A percentile compares a stretch with the other conserved stretches of the same genome.
Evolutionary conservation across 1,140 invertebrate species (phyloP).

Genomic region (Venturia canescens): DNA sequence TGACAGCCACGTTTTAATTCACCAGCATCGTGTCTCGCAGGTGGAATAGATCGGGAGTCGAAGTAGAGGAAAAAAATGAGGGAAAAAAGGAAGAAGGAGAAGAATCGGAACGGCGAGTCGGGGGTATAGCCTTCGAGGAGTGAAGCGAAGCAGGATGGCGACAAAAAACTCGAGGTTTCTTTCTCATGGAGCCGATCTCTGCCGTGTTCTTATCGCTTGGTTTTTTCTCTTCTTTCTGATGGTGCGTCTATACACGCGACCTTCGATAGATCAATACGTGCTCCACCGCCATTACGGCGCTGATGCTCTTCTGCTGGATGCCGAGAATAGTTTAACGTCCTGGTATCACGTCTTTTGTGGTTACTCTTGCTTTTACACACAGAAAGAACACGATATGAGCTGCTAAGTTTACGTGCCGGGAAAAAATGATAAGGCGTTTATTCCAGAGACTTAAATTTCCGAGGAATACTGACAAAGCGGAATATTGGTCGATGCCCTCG

Average conservation of each 20-base stretch:
- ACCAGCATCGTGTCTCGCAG: conserved; percentile 16
- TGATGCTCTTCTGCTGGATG: conserved; percentile 37
- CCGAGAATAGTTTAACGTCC: conserved; percentile 20
- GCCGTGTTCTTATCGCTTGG: conserved; percentile 22
- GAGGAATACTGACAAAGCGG: neutral
- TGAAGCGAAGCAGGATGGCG: neutral
- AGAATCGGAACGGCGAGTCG: conserved; percentile 1
- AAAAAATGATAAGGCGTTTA: conserved; percentile 49
- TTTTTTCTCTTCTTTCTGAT: neutral
- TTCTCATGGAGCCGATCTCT: conserved; percentile 3
- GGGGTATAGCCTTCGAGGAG: conserved; percentile 22
- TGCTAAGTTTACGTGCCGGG: conserved; percentile 27
- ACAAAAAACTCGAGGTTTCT: conserved; percentile 31
- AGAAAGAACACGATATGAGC: neutral
- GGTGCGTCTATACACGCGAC: conserved; percentile 29
- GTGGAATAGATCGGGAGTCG: neutral
- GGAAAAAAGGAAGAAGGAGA: conserved; percentile 35
- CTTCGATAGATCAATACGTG: conserved; percentile 51
- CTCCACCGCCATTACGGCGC: neutral
- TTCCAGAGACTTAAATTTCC: neutral
- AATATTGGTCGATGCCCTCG: neutral
- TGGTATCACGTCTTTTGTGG: neutral
- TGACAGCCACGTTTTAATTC: conserved; percentile 42
- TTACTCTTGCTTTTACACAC: conserved; percentile 14
- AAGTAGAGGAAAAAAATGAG: conserved; percentile 7